Conservation (phyloP, 1,140 invertebrate species). For the Tenebrio molitor region DNA sequence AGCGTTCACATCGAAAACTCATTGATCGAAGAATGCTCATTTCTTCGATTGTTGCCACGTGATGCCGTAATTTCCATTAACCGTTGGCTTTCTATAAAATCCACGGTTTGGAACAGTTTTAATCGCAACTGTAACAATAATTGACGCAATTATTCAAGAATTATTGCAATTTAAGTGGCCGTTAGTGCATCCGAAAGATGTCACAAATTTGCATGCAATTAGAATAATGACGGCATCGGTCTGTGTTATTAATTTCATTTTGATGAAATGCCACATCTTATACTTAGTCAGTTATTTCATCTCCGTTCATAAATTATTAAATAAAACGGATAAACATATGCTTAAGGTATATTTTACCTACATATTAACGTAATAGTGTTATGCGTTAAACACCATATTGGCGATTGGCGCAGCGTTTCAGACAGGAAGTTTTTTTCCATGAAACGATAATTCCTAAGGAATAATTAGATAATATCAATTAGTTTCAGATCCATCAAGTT, state of each 20-base stretch:
- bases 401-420: too few species aligned
- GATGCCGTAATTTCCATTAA: not conserved
- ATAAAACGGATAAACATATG: too few species aligned
- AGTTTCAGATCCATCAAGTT: too few species aligned
- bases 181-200: conserved; percentile 23
- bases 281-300: not conserved
- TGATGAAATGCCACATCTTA: conserved; percentile 5
- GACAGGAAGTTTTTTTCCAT: too few species aligned
- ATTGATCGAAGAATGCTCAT: too few species aligned
- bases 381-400: too few species aligned
- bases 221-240: conserved; percentile 16
- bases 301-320: conserved; percentile 17
- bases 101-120: conserved; percentile 23
- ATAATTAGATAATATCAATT: too few species aligned
- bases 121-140: conserved; percentile 5
- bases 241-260: conserved; percentile 22
- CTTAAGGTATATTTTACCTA: too few species aligned
- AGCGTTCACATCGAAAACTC: too few species aligned
- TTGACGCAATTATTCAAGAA: conserved; percentile 30
- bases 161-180: not conserved
- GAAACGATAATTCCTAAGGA: too few species aligned
- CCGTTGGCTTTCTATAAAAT: conserved; percentile 13
- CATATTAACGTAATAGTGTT: too few species aligned
- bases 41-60: conserved; percentile 17
- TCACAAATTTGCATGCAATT: conserved; percentile 13